These are phyloP conservation scores for Pipistrellus nathusii DNA, from an alignment of 2,797 vertebrate species.

Conservation along the genomic window DNA sequence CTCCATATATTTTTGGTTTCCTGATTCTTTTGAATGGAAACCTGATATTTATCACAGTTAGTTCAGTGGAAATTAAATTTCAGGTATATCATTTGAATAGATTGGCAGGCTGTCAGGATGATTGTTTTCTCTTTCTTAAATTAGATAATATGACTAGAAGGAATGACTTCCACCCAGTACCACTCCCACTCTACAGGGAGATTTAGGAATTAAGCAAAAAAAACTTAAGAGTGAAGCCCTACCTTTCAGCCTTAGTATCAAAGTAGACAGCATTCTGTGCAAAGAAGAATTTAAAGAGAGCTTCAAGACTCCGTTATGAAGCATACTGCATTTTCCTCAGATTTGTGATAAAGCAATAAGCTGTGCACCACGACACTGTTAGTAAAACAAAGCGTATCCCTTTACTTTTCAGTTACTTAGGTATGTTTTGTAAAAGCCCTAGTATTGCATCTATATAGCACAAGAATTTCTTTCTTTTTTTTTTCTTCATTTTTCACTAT, in stretches of 20 bases:
- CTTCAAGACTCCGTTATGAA: slow-evolving; percentile 59
- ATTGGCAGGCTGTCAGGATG: slow-evolving; percentile 67
- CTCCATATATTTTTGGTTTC: neutral
- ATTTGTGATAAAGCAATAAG: slow-evolving; percentile 19
- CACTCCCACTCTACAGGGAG: slow-evolving; percentile 78
- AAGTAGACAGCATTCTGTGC: slow-evolving; percentile 73
- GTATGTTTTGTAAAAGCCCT: neutral
- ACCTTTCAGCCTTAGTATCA: slow-evolving; percentile 22
- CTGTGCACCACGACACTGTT: slow-evolving; percentile 11
- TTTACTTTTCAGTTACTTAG: slow-evolving; percentile 38
- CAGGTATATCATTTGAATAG: slow-evolving; percentile 65
- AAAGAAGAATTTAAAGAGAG: slow-evolving; percentile 72
- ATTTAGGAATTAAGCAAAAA: slow-evolving; percentile 85
- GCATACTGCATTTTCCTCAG: slow-evolving; percentile 50
- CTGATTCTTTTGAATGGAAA: neutral
- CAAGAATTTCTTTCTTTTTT: neutral
- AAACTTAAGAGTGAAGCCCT: slow-evolving; percentile 71
- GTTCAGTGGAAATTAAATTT: slow-evolving; percentile 79
- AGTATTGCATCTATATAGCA: neutral
- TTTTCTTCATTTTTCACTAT: slow-evolving; percentile 57
- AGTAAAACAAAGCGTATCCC: neutral
- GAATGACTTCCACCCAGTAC: slow-evolving; percentile 80
- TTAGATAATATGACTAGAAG: slow-evolving; percentile 82
- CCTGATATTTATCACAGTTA: slow-evolving; percentile 40
- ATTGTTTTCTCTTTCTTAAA: slow-evolving; percentile 83